Conservation (phyloP, 2,113 vertebrate species). For the Gasterosteus nipponicus region DNA sequence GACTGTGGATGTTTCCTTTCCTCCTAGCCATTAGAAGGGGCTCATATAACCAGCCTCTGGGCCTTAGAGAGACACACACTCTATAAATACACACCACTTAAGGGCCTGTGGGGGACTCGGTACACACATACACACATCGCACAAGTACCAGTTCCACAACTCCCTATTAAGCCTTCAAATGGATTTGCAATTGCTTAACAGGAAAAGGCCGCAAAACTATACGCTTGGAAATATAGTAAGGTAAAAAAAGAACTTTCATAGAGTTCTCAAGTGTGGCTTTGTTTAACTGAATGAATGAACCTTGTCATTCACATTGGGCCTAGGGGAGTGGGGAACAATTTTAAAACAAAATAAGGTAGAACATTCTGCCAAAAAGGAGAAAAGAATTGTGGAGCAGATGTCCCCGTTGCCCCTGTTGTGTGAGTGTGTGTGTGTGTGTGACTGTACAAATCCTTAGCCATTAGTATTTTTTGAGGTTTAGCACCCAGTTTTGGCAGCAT, state of each 20-base stretch:
- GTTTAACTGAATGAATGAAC: constrained; percentile 56
- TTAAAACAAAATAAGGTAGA: constrained; percentile 45
- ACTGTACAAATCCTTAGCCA: constrained; percentile 43
- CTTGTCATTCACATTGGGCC: constrained; percentile 36
- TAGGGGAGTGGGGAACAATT: constrained; percentile 34
- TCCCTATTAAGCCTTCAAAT: constrained; percentile 73
- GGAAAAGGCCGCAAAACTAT: constrained; percentile 38
- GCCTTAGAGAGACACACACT: constrained; percentile 75
- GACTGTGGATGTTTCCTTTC: constrained; percentile 72
- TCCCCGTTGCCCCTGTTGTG: constrained; percentile 52
- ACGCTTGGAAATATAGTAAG: constrained; percentile 36
- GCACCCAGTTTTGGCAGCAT: constrained; percentile 77
- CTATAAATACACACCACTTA: constrained; percentile 84
- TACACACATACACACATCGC: constrained; percentile 34
- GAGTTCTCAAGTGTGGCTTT: constrained; percentile 39
- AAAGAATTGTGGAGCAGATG: constrained; percentile 66
- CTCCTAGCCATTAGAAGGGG: constrained; percentile 78
- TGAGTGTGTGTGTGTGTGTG: neutral
- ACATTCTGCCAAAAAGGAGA: constrained; percentile 50
- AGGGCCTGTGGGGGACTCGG: constrained; percentile 77
- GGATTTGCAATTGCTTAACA: constrained; percentile 67
- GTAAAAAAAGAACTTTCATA: constrained; percentile 41
- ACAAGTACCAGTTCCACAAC: constrained; percentile 52
- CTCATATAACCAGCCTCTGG: constrained; percentile 78
- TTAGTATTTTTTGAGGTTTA: constrained; percentile 72